Percentiles rank a stretch among this genome's conserved stretches.
Conservation (phyloP, 2,113 vertebrate genomes). For the Phylloscopus trochilus region DNA sequence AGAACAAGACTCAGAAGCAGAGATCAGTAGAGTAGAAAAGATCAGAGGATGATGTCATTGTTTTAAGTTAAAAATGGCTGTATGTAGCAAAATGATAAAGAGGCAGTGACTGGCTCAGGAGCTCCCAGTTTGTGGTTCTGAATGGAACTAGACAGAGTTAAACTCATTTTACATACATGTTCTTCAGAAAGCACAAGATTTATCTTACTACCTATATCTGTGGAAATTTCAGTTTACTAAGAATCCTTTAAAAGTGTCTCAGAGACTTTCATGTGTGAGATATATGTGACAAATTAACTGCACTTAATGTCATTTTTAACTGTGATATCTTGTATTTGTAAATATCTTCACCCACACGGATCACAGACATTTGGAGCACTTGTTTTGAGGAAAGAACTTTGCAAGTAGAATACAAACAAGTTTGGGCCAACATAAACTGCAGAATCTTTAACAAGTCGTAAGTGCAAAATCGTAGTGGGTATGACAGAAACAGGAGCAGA, state of each 20-base stretch:
- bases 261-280: not conserved
- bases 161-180: not conserved
- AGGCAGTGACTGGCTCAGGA: not conserved
- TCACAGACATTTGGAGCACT: not conserved
- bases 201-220: not conserved
- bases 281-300: not conserved
- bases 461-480: not conserved
- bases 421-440: not conserved
- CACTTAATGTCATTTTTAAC: not conserved
- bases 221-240: not conserved
- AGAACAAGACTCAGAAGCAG: not conserved
- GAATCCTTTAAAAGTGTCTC: not conserved
- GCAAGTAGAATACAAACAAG: not conserved
- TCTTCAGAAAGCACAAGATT: not conserved
- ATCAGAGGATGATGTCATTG: not conserved
- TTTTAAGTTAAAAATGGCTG: not conserved
- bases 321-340: rapidly evolving
- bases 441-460: not conserved
- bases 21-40: not conserved
- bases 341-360: not conserved
- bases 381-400: not conserved
- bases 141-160: not conserved
- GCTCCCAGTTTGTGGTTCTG: not conserved
- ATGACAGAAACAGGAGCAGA: not conserved
- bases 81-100: not conserved